A percentile compares a stretch with the other conserved stretches of the same genome.
Evolutionary conservation across 1,140 invertebrate genomes (phyloP).

Genomic region (Papilio glaucus): DNA sequence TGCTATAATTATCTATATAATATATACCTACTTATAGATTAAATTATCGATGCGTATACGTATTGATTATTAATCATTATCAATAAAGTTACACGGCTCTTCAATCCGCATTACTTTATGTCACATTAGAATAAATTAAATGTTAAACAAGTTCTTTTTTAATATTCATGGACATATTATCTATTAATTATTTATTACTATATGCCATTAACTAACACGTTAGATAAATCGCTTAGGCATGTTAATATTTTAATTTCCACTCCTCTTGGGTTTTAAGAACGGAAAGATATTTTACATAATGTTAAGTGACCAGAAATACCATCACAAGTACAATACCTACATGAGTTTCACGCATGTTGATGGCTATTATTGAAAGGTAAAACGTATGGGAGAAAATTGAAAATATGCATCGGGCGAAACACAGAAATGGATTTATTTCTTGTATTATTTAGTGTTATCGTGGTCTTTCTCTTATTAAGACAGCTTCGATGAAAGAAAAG

Average conservation of each 20-base stretch:
- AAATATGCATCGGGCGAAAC: no score
- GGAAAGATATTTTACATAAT: background rate
- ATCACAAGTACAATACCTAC: no score
- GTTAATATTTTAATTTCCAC: background rate
- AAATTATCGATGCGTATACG: background rate
- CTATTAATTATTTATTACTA: background rate
- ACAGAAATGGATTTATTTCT: no score
- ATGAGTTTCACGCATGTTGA: no score
- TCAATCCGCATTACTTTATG: background rate
- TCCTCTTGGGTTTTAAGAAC: background rate
- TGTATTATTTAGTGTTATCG: background rate
- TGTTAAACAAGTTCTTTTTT: conserved; percentile 2
- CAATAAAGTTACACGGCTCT: conserved; percentile 15
- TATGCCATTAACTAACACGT: background rate
- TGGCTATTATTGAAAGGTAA: no score
- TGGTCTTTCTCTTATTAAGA: background rate
- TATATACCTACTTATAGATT: background rate
- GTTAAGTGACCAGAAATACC: background rate
- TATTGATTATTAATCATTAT: background rate
- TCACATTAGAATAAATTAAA: background rate
- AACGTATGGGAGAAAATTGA: no score
- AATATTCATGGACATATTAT: background rate
- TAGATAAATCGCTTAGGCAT: background rate
- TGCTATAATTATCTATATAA: no score
- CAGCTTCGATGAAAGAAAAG: no score